Percentiles rank a stretch among this genome's conserved stretches.
These are phyloP conservation scores for Drosophila rubida DNA, from an alignment of 2,888 invertebrate species.

Conservation along the genomic window DNA sequence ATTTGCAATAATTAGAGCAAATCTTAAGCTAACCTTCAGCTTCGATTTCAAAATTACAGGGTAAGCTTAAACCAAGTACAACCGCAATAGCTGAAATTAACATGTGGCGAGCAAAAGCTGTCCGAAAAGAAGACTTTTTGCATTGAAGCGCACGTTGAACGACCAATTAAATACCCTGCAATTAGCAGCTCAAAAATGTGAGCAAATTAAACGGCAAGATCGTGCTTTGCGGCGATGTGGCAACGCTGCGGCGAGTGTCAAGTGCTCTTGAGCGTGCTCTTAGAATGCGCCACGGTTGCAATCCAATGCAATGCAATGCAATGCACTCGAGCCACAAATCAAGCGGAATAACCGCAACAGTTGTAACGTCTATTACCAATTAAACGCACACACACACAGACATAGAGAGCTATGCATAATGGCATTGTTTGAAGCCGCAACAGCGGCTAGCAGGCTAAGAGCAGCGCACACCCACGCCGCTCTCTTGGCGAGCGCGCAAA, in stretches of 20 bases:
- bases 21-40: background rate
- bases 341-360: slow-evolving; percentile 23
- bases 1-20: too few species aligned
- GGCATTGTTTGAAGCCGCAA: background rate
- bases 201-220: background rate
- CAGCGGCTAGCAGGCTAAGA: background rate
- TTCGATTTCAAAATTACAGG: background rate
- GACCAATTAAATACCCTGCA: too few species aligned
- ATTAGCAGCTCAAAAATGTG: too few species aligned
- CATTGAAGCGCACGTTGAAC: too few species aligned
- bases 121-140: too few species aligned
- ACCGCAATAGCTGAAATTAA: background rate
- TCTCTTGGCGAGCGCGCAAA: slow-evolving; percentile 5
- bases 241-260: background rate
- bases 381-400: slow-evolving; percentile 6
- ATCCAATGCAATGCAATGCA: background rate
- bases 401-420: background rate
- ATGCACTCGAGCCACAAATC: slow-evolving; percentile 12
- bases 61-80: background rate
- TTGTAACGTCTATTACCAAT: slow-evolving; percentile 34
- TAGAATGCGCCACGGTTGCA: background rate
- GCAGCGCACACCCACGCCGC: background rate
- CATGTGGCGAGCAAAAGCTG: background rate
- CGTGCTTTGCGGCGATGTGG: background rate
- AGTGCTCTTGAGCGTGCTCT: background rate